Evolutionary conservation across 2,888 invertebrate species (phyloP), one percentile per base, ranked within the genome.

Genomic region (Scrobipalpa costella): DNA sequence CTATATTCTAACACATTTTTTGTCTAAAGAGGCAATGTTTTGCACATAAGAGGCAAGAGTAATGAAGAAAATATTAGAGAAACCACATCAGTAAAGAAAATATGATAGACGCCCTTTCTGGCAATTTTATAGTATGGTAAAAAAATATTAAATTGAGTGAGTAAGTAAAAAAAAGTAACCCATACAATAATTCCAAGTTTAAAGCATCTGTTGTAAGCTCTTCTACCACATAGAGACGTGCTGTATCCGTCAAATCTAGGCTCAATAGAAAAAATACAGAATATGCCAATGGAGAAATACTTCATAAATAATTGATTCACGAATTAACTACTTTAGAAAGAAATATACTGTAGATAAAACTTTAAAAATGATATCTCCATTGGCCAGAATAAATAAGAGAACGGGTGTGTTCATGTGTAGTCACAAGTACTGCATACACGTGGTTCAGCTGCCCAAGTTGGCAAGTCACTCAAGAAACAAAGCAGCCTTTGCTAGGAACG

Each of bases 211-310:
- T 50, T 52, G 63, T 55, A 55, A 67, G 76, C 77, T 78, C 77
- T 77, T 73, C 75, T 70, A 78, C 74, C 77, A 59, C 72, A 73
- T 71, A 73, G 75, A 66, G 73, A 65, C 74, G 68, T 68, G 69
- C 71, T 63, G 59, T 66, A 65, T 58, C 59, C 60, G 34, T 3
- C 9, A 36, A n/a, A 27, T 21, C 33, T 13, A 5, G n/a, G n/a
- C 21, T 55, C n/a, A 34, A 55, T 15, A 21, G 5, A 55, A 34
- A 8, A 55, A 27, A 8, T 50, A 19, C 50, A 50, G 21, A 50
- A 19, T 9, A n/a, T 13, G 40, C 40, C 40, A 40, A 40, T 40
- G 40, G 40, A 40, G 40, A 40, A 13, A 40, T 40, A 40, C 40
- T n/a, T 2, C 11, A 40, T 40, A 34, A 34, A 34, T 34, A 34